phyloP scores from a whole-genome alignment of 2,888 invertebrate genomes.

The Nomada goodeniana region DNA sequence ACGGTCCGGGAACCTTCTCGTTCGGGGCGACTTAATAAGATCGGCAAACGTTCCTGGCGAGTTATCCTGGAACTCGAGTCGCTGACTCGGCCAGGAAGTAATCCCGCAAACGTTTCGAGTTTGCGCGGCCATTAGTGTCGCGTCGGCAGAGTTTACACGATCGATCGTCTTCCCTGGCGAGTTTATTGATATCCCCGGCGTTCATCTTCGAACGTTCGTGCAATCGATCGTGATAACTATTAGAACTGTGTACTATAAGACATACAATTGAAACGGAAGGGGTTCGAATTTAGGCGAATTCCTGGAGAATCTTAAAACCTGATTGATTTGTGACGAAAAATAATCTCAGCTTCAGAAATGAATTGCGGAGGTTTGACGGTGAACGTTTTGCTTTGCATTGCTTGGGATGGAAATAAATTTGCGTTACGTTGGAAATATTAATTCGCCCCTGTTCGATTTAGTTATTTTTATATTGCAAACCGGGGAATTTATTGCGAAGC shows the following conservation, averaged over 20 bases:
- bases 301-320: no score
- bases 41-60: conserved; percentile 52
- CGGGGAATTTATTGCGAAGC: no score
- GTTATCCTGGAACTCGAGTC: conserved; percentile 50
- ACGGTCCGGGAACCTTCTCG: conserved; percentile 9
- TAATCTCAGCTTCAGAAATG: no score
- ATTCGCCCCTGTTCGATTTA: no score
- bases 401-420: no score
- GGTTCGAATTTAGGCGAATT: no score
- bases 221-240: neutral
- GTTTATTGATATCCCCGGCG: conserved; percentile 41
- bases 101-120: conserved; percentile 58
- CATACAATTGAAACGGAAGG: no score
- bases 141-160: conserved; percentile 54
- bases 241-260: neutral
- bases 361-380: no score
- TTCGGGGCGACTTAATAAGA: conserved; percentile 50
- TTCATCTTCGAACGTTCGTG: conserved; percentile 11
- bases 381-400: no score
- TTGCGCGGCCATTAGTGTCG: conserved; percentile 58
- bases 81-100: conserved; percentile 56
- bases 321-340: no score
- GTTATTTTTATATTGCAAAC: no score
- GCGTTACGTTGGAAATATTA: no score
- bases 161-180: conserved; percentile 28